A percentile compares a stretch with the other conserved stretches of the same genome.
Conservation (phyloP, 2,888 invertebrate species). For the Teleiodes luculella region DNA sequence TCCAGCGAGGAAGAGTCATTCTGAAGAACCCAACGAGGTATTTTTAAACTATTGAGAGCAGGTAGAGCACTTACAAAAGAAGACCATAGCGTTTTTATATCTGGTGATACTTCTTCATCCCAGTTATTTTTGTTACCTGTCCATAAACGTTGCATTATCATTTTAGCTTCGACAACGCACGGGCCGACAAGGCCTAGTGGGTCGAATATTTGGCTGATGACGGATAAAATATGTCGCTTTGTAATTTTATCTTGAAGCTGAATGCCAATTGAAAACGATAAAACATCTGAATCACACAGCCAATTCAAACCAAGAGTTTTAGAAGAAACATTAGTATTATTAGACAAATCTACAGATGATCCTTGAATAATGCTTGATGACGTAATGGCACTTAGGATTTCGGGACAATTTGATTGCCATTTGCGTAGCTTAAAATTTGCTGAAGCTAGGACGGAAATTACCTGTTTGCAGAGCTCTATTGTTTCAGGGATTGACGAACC, state of each 20-base stretch:
- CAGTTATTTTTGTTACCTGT: not conserved
- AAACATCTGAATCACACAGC: not conserved
- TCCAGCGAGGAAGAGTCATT: constrained; percentile 23
- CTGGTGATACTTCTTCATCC: not conserved
- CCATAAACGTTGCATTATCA: not conserved
- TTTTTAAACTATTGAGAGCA: constrained; percentile 10
- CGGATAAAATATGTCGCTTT: not conserved
- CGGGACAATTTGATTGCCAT: not conserved
- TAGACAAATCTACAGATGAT: not conserved
- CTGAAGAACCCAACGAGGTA: constrained; percentile 26
- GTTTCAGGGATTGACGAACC: not conserved
- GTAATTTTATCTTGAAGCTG: not conserved
- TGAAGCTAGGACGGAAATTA: not conserved
- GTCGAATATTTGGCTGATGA: not conserved
- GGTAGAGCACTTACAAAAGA: not conserved
- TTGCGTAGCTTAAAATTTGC: not conserved
- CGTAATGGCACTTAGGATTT: not conserved
- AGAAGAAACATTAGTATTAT: not conserved
- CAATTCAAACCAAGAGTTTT: not conserved
- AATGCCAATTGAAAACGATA: not conserved
- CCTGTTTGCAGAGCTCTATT: not conserved
- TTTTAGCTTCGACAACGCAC: not conserved
- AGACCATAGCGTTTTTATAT: not conserved
- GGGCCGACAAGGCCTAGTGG: not conserved
- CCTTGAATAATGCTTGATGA: not conserved